These are phyloP conservation scores for Phragmatobia fuliginosa DNA, from an alignment of 2,888 invertebrate species.

Conservation along the genomic window DNA sequence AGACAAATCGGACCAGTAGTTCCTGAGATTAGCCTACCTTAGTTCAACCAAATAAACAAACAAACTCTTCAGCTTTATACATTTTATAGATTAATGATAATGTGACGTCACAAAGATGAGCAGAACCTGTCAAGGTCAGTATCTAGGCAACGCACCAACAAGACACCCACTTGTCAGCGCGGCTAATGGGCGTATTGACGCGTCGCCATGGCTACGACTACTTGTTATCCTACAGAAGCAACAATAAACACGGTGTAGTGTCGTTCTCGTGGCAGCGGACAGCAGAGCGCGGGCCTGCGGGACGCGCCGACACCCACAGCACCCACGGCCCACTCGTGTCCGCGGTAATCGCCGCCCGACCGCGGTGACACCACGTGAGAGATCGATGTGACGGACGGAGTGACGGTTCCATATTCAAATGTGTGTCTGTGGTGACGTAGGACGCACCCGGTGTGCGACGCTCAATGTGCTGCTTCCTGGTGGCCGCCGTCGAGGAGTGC, in stretches of 20 bases:
- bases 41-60: no score
- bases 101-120: neutral
- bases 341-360: neutral
- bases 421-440: constrained; percentile 13
- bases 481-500: constrained; percentile 66
- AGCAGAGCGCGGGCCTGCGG: neutral
- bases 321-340: neutral
- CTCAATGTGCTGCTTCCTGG: constrained; percentile 72
- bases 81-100: neutral
- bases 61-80: no score
- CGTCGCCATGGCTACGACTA: constrained; percentile 61
- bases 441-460: constrained; percentile 11
- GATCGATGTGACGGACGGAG: constrained; percentile 15
- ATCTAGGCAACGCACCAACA: constrained; percentile 42
- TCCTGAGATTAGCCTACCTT: no score
- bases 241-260: constrained; percentile 48
- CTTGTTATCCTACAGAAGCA: constrained; percentile 40
- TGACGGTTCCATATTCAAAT: constrained; percentile 42
- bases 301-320: neutral
- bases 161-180: constrained; percentile 45
- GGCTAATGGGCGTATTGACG: constrained; percentile 62
- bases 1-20: no score
- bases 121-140: constrained; percentile 30
- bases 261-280: constrained; percentile 5
- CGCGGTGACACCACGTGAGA: constrained; percentile 14